phyloP scores from a whole-genome alignment of 1,140 invertebrate genomes.

The Ceratina calcarata region DNA sequence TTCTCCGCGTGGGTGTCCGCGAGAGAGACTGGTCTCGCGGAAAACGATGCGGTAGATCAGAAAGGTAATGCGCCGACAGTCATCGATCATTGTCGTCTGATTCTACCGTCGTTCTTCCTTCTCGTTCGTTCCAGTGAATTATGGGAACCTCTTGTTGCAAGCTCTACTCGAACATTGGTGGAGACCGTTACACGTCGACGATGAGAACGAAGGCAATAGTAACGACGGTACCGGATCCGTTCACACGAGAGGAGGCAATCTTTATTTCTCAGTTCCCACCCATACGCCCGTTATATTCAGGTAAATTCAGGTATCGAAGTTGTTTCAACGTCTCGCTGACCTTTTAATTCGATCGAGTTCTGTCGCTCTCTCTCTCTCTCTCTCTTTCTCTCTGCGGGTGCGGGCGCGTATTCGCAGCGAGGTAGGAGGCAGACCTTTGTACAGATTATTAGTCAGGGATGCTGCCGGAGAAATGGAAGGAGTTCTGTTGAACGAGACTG shows the following conservation, averaged over 20 bases:
- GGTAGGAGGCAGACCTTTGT: conserved; percentile 95
- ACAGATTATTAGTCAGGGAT: conserved; percentile 94
- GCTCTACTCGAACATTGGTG: conserved; percentile 98
- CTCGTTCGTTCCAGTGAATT: conserved; percentile 88
- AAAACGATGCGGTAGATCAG: conserved; percentile 89
- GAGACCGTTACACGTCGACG: conserved; percentile 82
- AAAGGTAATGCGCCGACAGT: no score
- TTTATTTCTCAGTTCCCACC: conserved; percentile 94
- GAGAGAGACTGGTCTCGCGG: conserved; percentile 93
- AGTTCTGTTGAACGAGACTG: conserved; percentile 94
- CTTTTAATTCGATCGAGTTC: no score
- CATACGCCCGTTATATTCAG: conserved; percentile 99
- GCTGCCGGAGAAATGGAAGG: conserved; percentile 97
- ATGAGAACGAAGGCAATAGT: conserved; percentile 75
- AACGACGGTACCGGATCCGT: conserved; percentile 75
- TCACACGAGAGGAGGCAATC: conserved; percentile 84
- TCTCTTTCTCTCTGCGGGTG: no score
- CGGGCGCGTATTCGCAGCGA: conserved; percentile 89
- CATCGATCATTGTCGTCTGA: no score
- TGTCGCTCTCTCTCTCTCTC: no score
- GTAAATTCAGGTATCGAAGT: conserved; percentile 82
- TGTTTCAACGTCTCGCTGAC: not conserved
- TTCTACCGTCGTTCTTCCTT: no score
- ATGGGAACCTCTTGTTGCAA: conserved; percentile 96
- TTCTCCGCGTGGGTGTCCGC: conserved; percentile 99